Evolutionary conservation across 2,888 invertebrate species (phyloP).

Genomic region (Dryobotodes eremita): DNA sequence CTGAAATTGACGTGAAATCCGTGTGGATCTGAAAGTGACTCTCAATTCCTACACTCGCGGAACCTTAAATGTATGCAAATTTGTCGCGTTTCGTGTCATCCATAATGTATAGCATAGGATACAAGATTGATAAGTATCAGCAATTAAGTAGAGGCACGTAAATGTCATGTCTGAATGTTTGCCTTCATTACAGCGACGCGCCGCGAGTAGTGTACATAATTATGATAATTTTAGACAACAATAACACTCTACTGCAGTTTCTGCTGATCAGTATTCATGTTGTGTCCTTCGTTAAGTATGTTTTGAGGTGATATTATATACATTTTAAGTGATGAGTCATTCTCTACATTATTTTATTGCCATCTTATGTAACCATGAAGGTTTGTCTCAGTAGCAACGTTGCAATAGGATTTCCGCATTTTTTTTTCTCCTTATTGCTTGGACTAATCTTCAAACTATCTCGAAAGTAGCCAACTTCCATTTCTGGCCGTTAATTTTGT

Average conservation of each 20-base stretch:
- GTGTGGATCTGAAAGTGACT: constrained; percentile 36
- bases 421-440: constrained; percentile 3
- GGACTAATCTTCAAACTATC: background rate
- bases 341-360: constrained; percentile 18
- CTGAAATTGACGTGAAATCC: no score
- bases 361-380: constrained; percentile 11
- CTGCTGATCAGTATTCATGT: constrained; percentile 54
- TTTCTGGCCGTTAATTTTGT: background rate
- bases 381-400: background rate
- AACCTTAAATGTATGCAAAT: constrained; percentile 48
- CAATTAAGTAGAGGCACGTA: constrained; percentile 59
- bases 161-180: constrained; percentile 51
- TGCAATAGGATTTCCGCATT: background rate
- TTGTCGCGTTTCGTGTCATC: constrained; percentile 28
- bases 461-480: background rate
- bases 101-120: constrained; percentile 45
- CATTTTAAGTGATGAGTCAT: constrained; percentile 32
- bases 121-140: constrained; percentile 56
- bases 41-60: constrained; percentile 36
- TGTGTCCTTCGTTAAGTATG: constrained; percentile 39
- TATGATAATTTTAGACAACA: constrained; percentile 61
- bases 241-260: constrained; percentile 52
- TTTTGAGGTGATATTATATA: constrained; percentile 43
- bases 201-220: constrained; percentile 41
- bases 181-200: constrained; percentile 44